Evolutionary conservation across 2,888 invertebrate species (phyloP).

Genomic region (Apomyelois bistriatella): DNA sequence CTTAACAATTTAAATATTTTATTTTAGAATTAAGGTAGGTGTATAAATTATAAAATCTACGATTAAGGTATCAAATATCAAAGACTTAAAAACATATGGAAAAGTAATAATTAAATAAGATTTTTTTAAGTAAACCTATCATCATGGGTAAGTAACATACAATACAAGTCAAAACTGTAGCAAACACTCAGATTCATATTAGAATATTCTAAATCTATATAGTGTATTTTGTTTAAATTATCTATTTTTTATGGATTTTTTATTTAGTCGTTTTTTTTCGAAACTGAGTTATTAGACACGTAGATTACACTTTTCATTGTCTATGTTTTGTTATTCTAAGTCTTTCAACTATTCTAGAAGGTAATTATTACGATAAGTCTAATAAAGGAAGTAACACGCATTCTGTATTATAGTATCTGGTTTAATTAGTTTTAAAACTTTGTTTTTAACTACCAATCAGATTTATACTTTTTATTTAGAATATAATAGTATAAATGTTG

Average conservation of each 20-base stretch:
- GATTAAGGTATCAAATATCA: no score
- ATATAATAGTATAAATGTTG: slow-evolving; percentile 32
- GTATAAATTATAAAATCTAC: not conserved
- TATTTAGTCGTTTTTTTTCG: not conserved
- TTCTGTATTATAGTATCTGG: not conserved
- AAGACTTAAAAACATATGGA: no score
- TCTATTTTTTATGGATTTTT: no score
- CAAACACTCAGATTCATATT: no score
- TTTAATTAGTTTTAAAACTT: slow-evolving; percentile 10
- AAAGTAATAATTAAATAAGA: no score
- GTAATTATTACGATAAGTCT: not conserved
- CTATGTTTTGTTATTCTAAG: not conserved
- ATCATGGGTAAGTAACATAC: no score
- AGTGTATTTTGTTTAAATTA: no score
- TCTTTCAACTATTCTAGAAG: not conserved
- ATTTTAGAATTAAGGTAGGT: slow-evolving; percentile 17
- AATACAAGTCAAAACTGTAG: no score
- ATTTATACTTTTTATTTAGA: slow-evolving; percentile 36
- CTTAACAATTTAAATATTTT: slow-evolving; percentile 23
- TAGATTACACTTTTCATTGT: not conserved
- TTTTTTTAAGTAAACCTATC: no score
- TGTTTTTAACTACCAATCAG: slow-evolving; percentile 36
- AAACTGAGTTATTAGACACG: not conserved
- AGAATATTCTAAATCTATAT: no score
- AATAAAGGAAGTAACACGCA: not conserved